A percentile compares a stretch with the other conserved stretches of the same genome.
phyloP scores from a whole-genome alignment of 2,113 vertebrate species.

The Nibea coibor region DNA sequence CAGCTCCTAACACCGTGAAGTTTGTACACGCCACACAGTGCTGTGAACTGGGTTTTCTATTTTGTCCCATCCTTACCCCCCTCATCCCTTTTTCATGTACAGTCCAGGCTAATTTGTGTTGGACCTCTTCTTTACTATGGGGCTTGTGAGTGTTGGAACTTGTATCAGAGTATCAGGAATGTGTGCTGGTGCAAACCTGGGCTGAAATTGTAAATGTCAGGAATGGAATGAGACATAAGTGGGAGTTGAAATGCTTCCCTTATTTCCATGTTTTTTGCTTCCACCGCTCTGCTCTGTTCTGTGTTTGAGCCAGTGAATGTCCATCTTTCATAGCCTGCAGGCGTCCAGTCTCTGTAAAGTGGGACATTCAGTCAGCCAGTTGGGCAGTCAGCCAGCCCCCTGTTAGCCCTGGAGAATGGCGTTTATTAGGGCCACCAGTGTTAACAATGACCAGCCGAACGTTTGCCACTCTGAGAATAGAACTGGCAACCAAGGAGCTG shows the following conservation, averaged over 20 bases:
- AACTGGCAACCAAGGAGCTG: slow-evolving; percentile 37
- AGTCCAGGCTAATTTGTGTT: not conserved
- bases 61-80: not conserved
- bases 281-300: slow-evolving; percentile 1
- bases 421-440: slow-evolving; percentile 57
- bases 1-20: not conserved
- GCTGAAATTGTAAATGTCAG: slow-evolving; percentile 52
- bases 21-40: not conserved
- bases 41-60: not conserved
- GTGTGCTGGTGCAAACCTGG: slow-evolving; percentile 38
- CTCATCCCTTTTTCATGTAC: not conserved
- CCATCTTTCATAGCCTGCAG: slow-evolving; percentile 32
- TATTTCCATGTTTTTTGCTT: slow-evolving; percentile 6
- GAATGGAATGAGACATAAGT: slow-evolving; percentile 27
- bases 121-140: not conserved
- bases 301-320: slow-evolving; percentile 31
- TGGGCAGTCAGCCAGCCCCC: slow-evolving; percentile 44
- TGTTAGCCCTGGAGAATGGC: slow-evolving; percentile 25
- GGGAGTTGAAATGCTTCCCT: slow-evolving; percentile 14
- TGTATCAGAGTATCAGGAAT: slow-evolving; percentile 62
- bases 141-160: slow-evolving; percentile 60
- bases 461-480: slow-evolving; percentile 60
- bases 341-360: slow-evolving; percentile 3
- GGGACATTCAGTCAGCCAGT: slow-evolving; percentile 35
- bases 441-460: slow-evolving; percentile 45